A percentile compares a stretch with the other conserved stretches of the same genome.
phyloP scores from a whole-genome alignment of 2,113 vertebrate species.

The Pteruthius melanotis region DNA sequence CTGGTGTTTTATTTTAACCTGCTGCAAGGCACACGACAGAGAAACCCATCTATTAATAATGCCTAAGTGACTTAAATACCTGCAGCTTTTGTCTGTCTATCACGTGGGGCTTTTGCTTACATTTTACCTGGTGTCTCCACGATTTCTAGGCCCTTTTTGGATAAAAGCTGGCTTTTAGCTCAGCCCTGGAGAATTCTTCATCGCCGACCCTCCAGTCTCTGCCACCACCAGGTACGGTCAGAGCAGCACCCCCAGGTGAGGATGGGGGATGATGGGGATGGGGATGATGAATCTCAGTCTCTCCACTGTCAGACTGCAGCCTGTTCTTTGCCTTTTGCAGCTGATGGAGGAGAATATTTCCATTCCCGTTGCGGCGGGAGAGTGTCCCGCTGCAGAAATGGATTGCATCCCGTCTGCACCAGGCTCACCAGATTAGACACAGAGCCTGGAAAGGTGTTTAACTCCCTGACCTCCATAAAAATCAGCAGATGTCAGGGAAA shows the following conservation, averaged over 20 bases:
- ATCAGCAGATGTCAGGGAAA: background rate
- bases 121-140: background rate
- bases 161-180: background rate
- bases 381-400: background rate
- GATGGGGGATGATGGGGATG: background rate
- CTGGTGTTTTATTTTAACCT: conserved; percentile 9
- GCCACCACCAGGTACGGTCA: accelerated
- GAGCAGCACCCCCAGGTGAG: background rate
- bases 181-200: background rate
- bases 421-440: background rate
- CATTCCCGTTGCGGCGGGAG: accelerated
- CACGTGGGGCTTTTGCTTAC: background rate
- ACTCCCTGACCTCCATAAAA: background rate
- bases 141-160: background rate
- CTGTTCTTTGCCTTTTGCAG: background rate
- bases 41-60: background rate
- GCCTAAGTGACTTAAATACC: background rate
- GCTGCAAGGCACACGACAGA: conserved; percentile 26
- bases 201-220: accelerated
- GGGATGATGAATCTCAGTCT: background rate
- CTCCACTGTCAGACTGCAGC: accelerated
- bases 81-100: background rate
- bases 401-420: background rate
- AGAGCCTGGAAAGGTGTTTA: background rate
- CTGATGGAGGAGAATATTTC: background rate